These are phyloP conservation scores for Melanotaenia maccullochi DNA, from an alignment of 2,797 vertebrate genomes.

Conservation along the genomic window DNA sequence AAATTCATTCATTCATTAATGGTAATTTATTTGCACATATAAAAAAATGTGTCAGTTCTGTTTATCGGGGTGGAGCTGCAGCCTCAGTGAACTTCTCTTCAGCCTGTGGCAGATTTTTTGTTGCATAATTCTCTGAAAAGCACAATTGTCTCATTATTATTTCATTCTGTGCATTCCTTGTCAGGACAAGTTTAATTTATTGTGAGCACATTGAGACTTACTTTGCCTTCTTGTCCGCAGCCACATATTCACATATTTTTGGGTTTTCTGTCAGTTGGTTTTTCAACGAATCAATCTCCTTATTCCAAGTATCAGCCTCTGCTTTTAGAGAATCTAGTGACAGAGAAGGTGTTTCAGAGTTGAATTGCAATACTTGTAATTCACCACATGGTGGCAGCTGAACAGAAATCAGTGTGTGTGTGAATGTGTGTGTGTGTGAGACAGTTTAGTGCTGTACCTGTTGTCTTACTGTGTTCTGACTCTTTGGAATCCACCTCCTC, in stretches of 20 bases:
- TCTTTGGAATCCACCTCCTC: background rate
- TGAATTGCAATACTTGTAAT: background rate
- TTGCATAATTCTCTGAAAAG: conserved; percentile 62
- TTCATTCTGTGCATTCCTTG: background rate
- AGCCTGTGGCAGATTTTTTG: fast-evolving
- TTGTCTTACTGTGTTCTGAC: background rate
- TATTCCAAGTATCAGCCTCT: conserved; percentile 42
- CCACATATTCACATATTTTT: conserved; percentile 66
- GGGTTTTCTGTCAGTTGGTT: conserved; percentile 6
- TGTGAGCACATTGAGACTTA: conserved; percentile 36
- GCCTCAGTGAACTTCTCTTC: background rate
- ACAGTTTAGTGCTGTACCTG: conserved; percentile 32
- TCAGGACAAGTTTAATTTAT: background rate
- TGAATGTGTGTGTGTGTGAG: background rate
- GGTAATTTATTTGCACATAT: background rate
- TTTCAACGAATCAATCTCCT: conserved; percentile 41
- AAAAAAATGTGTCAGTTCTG: background rate
- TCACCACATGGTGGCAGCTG: conserved; percentile 46
- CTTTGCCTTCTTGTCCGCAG: fast-evolving
- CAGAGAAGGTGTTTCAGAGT: conserved; percentile 17
- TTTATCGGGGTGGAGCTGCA: background rate
- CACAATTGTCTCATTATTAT: conserved; percentile 19
- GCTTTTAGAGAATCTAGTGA: conserved; percentile 43
- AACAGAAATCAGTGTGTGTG: background rate
- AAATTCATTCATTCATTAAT: background rate